Base-by-base conservation (phyloP, 2,797 vertebrate genomes). In the Galago senegalensis region DNA sequence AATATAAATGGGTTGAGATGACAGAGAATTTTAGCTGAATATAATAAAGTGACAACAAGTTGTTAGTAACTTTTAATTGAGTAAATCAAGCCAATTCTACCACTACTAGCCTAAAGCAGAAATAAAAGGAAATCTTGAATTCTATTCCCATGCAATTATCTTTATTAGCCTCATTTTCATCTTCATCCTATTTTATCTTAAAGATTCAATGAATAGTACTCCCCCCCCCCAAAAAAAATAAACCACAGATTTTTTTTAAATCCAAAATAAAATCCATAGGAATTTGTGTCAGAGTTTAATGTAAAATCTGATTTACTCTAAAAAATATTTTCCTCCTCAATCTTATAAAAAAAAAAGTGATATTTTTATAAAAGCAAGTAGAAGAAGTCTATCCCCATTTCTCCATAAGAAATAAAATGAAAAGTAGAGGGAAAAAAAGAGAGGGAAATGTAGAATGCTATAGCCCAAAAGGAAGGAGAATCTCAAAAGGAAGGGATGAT, bases 11-110 rank as follows among this genome's bases (percentile, higher is more conserved):
- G 20, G 20, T 58, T 73, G 58, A 81, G 40, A 90, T 46, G 65
- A 87, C 76, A 70, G 81, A 93, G 81, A 93, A 87, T 67, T 91
- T 84, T 53, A 81, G 12, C 40, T 80, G 14, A 95, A 84, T n/a
- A 89, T 11, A 87, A 37, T 34, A 25, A 73, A 88, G 23, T 67
- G 20, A 83, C n/a, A 73, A 72, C 56, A 93, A 79, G 67, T 70
- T 49, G 83, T 12, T 20, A 81, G 63, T 56, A 87, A 79, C 73
- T 53, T 86, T 80, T 80, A 83, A 58, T 43, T 83, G 40, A 89
- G 37, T 93, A 56, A 91, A 77, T 67, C 17, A 65, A 31, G 34
- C 4, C 75, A 96, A 86, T 89, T 89, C 65, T 75, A 61, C 40
- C 43, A 76, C 34, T 85, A 81, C 27, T 65, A 86, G 80, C 34